phyloP scores from a whole-genome alignment of 2,888 invertebrate genomes.

The Mythimna lalbum region DNA sequence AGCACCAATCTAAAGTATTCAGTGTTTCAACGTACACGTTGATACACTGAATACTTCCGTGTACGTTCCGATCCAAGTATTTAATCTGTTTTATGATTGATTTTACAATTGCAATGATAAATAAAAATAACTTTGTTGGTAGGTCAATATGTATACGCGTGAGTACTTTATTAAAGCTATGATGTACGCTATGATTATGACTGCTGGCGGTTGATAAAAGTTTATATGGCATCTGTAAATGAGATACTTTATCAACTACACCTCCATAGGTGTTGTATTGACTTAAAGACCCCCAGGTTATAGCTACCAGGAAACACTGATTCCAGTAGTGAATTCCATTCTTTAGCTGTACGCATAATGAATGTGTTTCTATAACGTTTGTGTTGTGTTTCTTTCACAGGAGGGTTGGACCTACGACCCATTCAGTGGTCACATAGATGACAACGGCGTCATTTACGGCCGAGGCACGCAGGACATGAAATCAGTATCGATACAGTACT shows the following conservation, averaged over 20 bases:
- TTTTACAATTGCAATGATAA: slow-evolving; percentile 21
- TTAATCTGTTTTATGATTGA: slow-evolving; percentile 16
- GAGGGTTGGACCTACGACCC: slow-evolving; percentile 94
- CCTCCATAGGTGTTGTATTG: no score
- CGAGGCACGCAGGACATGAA: slow-evolving; percentile 96
- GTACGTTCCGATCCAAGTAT: not conserved
- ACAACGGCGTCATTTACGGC: slow-evolving; percentile 94
- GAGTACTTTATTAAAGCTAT: not conserved
- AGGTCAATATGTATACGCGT: not conserved
- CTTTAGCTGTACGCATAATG: no score
- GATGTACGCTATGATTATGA: not conserved
- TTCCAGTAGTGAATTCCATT: no score
- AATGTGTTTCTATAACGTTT: no score
- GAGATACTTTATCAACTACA: no score
- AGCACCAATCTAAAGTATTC: not conserved
- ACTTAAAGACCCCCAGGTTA: no score
- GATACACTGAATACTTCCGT: no score
- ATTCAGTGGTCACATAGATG: slow-evolving; percentile 94
- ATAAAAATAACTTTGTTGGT: slow-evolving; percentile 2
- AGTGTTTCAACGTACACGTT: not conserved
- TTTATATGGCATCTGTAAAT: slow-evolving; percentile 19
- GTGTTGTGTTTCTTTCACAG: slow-evolving; percentile 51
- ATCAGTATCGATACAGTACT: slow-evolving; percentile 92
- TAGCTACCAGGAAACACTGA: no score
- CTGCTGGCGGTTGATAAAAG: not conserved